Base-by-base conservation (phyloP, 2,113 vertebrate species). In the Meriones unguiculatus region DNA sequence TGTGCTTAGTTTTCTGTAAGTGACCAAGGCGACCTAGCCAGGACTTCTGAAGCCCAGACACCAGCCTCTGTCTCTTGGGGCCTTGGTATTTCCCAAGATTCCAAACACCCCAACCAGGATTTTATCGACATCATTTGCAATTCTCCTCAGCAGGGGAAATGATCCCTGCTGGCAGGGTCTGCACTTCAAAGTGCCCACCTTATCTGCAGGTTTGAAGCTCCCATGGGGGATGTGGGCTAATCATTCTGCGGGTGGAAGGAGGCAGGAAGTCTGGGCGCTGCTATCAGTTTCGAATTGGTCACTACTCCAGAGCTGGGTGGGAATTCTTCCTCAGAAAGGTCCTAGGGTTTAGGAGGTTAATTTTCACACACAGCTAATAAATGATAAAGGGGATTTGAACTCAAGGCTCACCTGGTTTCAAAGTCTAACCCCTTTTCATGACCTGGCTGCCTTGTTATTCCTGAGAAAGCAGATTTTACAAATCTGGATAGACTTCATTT, bases 161-260 rank as follows among this genome's bases (percentile, higher is more conserved):
- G 28, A 95, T 76, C 88, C 96, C 90, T 28, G 65, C 54, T 28
- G 76, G 88, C n/a, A 12, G 12, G 14, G 70, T 57, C 90, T 95
- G 92, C 92, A 89, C 82, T 97, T 97, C 94, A 97, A 97, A 96
- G 97, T 72, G 50, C 72, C 54, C 35, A n/a, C 77, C 95, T 97
- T 97, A 95, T 97, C 98, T 96, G 38, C 81, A 95, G 90, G 95
- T 92, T 57, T 24, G 22, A 62, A 89, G 50, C 87, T 35, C 41
- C 86, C 17, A 25, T 64, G 70, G 92, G 77, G 76, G 80, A 10
- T 59, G 50, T 28, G 15, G 91, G 73, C 84, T 85, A 89, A 96
- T 97, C 86, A 89, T 78, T 97, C 76, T 7, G 77, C 54, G 84
- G 92, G 69, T n/a, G 50, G 59, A 46, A 46, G 72, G 50, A 81